Conservation (phyloP, 2,797 vertebrate species). For the Yasuhikotakia modesta region DNA sequence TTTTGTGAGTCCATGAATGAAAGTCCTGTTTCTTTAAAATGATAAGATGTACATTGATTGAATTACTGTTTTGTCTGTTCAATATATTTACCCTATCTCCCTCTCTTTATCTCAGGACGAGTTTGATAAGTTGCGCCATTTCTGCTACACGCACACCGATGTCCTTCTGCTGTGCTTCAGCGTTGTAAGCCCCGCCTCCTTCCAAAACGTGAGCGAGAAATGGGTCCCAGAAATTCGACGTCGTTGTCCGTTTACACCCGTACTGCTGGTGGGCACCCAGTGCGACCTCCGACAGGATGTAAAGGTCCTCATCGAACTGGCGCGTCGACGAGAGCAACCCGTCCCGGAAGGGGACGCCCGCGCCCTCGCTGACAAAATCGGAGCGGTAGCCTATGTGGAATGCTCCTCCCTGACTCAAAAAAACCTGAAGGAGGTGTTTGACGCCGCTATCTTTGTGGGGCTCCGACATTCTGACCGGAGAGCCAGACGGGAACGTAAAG, state of each 20-base stretch:
- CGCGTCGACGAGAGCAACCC: conserved; percentile 77
- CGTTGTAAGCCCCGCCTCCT: conserved; percentile 85
- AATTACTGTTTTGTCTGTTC: neutral
- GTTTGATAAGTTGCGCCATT: conserved; percentile 85
- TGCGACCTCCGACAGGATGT: conserved; percentile 86
- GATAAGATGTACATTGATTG: neutral
- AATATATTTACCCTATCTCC: neutral
- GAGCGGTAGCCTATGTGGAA: conserved; percentile 81
- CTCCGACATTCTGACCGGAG: conserved; percentile 76
- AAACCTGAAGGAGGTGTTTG: conserved; percentile 89
- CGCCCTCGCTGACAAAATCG: conserved; percentile 77
- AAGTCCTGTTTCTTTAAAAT: neutral
- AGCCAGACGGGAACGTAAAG: conserved; percentile 75
- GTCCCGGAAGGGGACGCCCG: conserved; percentile 79
- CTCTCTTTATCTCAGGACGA: conserved; percentile 77
- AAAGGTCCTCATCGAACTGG: conserved; percentile 84
- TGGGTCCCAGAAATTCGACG: conserved; percentile 84
- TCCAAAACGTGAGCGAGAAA: conserved; percentile 86
- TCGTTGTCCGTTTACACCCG: conserved; percentile 79
- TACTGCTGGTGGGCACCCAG: conserved; percentile 87
- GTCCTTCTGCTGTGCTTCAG: conserved; percentile 87
- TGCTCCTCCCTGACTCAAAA: conserved; percentile 87
- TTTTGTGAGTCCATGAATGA: no score
- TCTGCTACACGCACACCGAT: conserved; percentile 84
- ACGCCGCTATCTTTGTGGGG: conserved; percentile 80